phyloP scores from a whole-genome alignment of 2,888 invertebrate species.

The Platycheirus rosarum region DNA sequence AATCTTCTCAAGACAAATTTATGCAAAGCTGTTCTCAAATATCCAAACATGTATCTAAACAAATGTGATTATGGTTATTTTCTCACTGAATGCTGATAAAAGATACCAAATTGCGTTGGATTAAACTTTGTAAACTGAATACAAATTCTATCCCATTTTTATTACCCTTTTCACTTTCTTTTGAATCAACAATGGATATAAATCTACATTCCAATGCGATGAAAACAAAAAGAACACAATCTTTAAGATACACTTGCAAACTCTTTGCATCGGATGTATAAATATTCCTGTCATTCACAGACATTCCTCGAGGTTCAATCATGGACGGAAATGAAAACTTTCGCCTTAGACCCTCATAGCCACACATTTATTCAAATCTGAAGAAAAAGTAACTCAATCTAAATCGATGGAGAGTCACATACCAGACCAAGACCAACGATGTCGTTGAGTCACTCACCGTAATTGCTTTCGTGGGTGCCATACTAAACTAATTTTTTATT shows the following conservation, averaged over 20 bases:
- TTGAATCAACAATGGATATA: background rate
- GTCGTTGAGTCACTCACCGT: slow-evolving; percentile 40
- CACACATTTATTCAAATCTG: slow-evolving; percentile 39
- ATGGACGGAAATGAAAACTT: slow-evolving; percentile 31
- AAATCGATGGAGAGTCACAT: slow-evolving; percentile 39
- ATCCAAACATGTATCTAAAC: slow-evolving; percentile 5
- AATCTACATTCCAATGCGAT: background rate
- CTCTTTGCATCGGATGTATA: slow-evolving; percentile 55
- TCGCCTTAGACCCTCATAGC: slow-evolving; percentile 57
- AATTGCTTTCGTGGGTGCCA: slow-evolving; percentile 60
- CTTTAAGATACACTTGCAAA: slow-evolving; percentile 50
- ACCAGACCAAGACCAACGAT: background rate
- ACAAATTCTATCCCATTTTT: background rate
- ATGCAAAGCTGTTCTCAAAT: slow-evolving; percentile 14
- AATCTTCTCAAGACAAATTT: slow-evolving; percentile 19
- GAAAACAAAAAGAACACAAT: slow-evolving; percentile 30
- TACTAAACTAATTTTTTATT: slow-evolving; percentile 51
- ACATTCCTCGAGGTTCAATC: slow-evolving; percentile 34
- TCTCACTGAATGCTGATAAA: background rate
- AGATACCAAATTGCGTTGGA: background rate
- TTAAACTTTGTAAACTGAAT: slow-evolving; percentile 2
- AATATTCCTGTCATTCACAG: slow-evolving; percentile 60
- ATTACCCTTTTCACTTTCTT: slow-evolving; percentile 55
- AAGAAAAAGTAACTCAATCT: slow-evolving; percentile 16
- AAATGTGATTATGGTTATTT: slow-evolving; percentile 9